These are phyloP conservation scores for Hydropsyche betteni DNA, from an alignment of 2,888 invertebrate genomes.

Conservation along the genomic window DNA sequence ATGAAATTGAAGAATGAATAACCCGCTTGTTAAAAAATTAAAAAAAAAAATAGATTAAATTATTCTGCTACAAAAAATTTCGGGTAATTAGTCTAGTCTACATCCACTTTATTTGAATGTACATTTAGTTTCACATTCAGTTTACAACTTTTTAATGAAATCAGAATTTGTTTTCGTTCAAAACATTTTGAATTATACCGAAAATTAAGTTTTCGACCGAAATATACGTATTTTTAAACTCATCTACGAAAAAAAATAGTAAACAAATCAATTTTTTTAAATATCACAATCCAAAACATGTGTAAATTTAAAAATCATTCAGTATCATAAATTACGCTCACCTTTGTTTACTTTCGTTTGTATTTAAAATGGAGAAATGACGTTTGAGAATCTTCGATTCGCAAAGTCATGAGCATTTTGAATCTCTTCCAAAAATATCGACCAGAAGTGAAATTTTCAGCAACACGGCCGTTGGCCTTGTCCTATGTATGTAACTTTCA, in stretches of 20 bases:
- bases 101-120: too few relatives aligned
- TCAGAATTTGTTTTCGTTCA: too few relatives aligned
- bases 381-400: not conserved
- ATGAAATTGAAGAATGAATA: too few relatives aligned
- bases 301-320: not conserved
- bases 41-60: too few relatives aligned
- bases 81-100: too few relatives aligned
- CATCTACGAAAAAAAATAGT: not conserved
- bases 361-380: not conserved
- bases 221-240: not conserved
- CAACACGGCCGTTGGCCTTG: slow-evolving; percentile 44
- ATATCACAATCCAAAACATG: too few relatives aligned
- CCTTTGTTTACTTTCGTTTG: not conserved
- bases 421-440: slow-evolving; percentile 27
- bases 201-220: not conserved
- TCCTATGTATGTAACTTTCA: slow-evolving; percentile 37
- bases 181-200: not conserved
- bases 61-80: too few relatives aligned
- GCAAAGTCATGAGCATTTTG: not conserved
- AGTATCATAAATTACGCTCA: not conserved
- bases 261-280: too few relatives aligned
- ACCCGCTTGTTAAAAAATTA: too few relatives aligned
- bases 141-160: too few relatives aligned
- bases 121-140: too few relatives aligned
- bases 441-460: slow-evolving; percentile 24